A percentile compares a stretch with the other conserved stretches of the same genome.
Conservation (phyloP, 2,113 vertebrate species). For the Monopterus albus region DNA sequence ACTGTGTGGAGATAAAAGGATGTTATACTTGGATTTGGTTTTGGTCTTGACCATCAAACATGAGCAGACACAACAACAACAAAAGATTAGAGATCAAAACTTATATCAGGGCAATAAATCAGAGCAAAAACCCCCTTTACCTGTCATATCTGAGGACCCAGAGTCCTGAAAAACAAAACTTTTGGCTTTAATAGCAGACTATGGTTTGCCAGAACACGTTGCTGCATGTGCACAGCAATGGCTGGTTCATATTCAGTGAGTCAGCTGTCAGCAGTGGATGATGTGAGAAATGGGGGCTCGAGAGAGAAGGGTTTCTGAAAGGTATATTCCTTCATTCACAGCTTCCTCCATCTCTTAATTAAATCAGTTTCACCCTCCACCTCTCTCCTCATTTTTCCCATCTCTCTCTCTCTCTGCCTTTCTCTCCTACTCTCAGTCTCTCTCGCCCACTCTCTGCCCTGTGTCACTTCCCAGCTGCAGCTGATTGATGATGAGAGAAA, state of each 20-base stretch:
- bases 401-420: not conserved
- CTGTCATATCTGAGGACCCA: conserved; percentile 7
- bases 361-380: conserved; percentile 39
- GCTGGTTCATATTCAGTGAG: conserved; percentile 40
- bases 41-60: conserved; percentile 17
- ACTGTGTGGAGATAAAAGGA: conserved; percentile 25
- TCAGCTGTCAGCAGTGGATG: conserved; percentile 5
- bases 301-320: conserved; percentile 22
- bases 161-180: conserved; percentile 6
- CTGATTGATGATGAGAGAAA: conserved; percentile 75
- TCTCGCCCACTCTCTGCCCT: conserved; percentile 44
- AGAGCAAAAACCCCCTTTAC: not conserved
- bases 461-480: conserved; percentile 40
- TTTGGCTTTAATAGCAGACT: not conserved
- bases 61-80: conserved; percentile 26
- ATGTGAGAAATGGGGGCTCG: conserved; percentile 28
- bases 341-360: conserved; percentile 61
- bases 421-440: conserved; percentile 41
- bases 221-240: not conserved
- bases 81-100: conserved; percentile 34
- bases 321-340: conserved; percentile 46
- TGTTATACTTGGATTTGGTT: conserved; percentile 40
- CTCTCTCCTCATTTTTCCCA: not conserved
- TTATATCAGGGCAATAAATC: conserved; percentile 38
- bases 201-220: conserved; percentile 20